Conservation (phyloP, 2,888 invertebrate genomes). For the Gordius sp. region DNA sequence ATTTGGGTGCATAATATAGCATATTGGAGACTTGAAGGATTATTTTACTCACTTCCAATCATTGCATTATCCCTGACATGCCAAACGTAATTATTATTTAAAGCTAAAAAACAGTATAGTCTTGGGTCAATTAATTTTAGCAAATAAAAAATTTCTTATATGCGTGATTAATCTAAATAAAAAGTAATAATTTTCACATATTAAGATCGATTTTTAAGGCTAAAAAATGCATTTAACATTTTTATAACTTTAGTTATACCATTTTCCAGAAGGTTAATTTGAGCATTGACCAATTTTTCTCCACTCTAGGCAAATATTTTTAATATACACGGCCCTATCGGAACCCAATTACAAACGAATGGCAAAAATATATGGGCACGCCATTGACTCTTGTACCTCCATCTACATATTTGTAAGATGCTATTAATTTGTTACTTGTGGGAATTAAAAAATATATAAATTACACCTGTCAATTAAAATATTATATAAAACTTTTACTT, state of each 20-base stretch:
- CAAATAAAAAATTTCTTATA: too few relatives aligned
- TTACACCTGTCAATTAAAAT: too few relatives aligned
- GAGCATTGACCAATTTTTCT: not conserved
- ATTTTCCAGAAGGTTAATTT: too few relatives aligned
- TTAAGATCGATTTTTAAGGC: too few relatives aligned
- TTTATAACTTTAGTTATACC: too few relatives aligned
- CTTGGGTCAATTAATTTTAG: too few relatives aligned
- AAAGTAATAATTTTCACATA: too few relatives aligned
- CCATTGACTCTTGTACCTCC: conserved; percentile 62
- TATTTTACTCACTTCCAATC: conserved; percentile 71
- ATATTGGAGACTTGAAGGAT: conserved; percentile 54
- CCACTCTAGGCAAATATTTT: conserved; percentile 27
- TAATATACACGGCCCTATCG: conserved; percentile 64
- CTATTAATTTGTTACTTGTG: not conserved
- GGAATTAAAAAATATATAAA: not conserved
- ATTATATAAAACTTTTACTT: too few relatives aligned
- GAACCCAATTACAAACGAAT: conserved; percentile 62
- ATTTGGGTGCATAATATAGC: conserved; percentile 39
- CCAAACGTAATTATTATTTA: conserved; percentile 57
- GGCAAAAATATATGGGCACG: conserved; percentile 56
- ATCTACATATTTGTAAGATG: conserved; percentile 43
- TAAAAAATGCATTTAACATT: too few relatives aligned
- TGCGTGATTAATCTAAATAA: too few relatives aligned
- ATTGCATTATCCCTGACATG: conserved; percentile 86
- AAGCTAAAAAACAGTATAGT: too few relatives aligned